Percentiles rank a stretch among this genome's conserved stretches.
phyloP scores from a whole-genome alignment of 1,140 invertebrate species.

The Cataglyphis hispanica region DNA sequence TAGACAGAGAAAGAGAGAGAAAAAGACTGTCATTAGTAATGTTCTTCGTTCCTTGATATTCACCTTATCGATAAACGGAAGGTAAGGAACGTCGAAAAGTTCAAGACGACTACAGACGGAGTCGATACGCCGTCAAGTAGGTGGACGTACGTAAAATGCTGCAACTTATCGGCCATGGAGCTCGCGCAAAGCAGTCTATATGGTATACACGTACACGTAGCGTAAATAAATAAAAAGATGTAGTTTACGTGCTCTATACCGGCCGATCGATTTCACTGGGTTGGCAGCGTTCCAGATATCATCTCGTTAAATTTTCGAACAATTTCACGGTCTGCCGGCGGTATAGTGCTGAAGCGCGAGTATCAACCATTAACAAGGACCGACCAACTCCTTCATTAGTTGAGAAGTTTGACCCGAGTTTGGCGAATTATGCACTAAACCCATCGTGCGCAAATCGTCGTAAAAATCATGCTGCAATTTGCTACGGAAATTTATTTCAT shows the following conservation, averaged over 20 bases:
- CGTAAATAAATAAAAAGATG: conserved; percentile 76
- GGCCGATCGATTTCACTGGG: conserved; percentile 72
- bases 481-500: not conserved
- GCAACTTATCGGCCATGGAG: conserved; percentile 27
- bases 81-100: conserved; percentile 38
- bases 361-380: conserved; percentile 3
- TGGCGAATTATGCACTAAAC: not conserved
- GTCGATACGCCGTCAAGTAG: conserved; percentile 27
- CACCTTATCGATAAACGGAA: not conserved
- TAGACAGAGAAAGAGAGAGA: not conserved
- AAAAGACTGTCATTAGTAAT: conserved; percentile 8
- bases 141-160: conserved; percentile 24
- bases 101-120: conserved; percentile 22
- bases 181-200: conserved; percentile 19
- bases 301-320: conserved; percentile 74
- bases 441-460: not conserved
- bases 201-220: conserved; percentile 48
- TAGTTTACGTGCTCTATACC: conserved; percentile 65
- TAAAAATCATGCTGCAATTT: not conserved
- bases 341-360: conserved; percentile 3
- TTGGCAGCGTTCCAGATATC: conserved; percentile 71
- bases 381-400: conserved; percentile 29
- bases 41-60: not conserved
- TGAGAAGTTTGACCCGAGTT: conserved; percentile 19
- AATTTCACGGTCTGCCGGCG: conserved; percentile 54